Base-by-base conservation (phyloP, 2,797 vertebrate species). In the Lates japonicus region DNA sequence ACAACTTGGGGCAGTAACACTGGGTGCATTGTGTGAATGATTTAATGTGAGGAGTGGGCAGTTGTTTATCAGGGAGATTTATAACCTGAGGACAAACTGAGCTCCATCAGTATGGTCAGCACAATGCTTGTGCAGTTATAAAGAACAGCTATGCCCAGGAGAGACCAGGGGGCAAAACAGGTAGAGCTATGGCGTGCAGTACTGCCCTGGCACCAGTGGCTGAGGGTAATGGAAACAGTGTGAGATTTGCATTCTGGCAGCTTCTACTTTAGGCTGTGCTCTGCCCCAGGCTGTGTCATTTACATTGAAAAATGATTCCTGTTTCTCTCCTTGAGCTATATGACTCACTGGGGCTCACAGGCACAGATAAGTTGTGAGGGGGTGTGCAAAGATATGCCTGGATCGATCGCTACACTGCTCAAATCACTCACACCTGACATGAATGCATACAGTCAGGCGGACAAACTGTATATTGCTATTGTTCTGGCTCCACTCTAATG, bases 231-330 rank as follows among this genome's bases (percentile, higher is more conserved):
- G 35, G 80, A 85, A 89, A 85, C 85, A 73, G 82, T n/a, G 55
- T n/a, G 79, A 71, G 77, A 89, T 94, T 93, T 90, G 90, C 90
- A 93, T 93, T 91, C 88, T 86, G 74, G 70, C 78, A 62, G 89
- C 87, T 72, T 71, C 73, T 13, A 55, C 87, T 86, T 79, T 71
- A 58, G 86, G 83, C 82, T 81, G 81, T 61, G 75, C 74, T 81
- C 35, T 78, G 84, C 92, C 84, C 77, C 61, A 12, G 86, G 90
- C 88, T 58, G 11, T 82, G 88, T 89, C 83, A 90, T 94, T 93
- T 94, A 88, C 91, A 91, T 92, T 91, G 88, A 89, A 80, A 90
- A 89, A 89, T 82, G 80, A 88, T 92, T 91, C 84, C 80, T 76
- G 68, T 71, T 81, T 62, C 80, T 90, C 83, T 88, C 85, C 69